These are phyloP conservation scores for Sminthopsis crassicaudata DNA, from an alignment of 2,113 vertebrate species.

Conservation along the genomic window DNA sequence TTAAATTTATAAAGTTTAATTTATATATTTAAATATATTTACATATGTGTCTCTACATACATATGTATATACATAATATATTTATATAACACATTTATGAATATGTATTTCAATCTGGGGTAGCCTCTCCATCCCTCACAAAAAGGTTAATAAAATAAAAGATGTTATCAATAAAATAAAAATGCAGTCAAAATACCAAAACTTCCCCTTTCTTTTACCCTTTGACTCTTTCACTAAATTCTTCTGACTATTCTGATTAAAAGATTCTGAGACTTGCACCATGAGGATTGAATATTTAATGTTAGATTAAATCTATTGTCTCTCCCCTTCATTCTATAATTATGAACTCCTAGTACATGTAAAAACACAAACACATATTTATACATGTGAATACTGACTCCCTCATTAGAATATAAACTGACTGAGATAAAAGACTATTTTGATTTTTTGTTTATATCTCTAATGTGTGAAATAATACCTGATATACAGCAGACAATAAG, in stretches of 20 bases:
- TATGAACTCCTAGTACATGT: not conserved
- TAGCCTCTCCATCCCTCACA: not conserved
- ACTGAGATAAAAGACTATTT: not conserved
- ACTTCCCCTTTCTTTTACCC: not conserved
- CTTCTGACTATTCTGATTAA: not conserved
- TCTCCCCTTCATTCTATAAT: not conserved
- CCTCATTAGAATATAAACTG: not conserved
- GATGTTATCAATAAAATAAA: not conserved
- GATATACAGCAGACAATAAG: not conserved
- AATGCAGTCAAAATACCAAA: not conserved
- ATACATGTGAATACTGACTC: not conserved
- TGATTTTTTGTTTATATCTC: not conserved
- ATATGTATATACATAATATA: constrained; percentile 2
- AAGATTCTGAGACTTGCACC: not conserved
- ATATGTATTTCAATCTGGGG: not conserved
- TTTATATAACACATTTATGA: not conserved
- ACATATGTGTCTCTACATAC: not conserved
- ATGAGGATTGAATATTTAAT: not conserved
- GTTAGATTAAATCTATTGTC: not conserved
- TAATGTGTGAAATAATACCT: not conserved
- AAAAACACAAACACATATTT: not conserved
- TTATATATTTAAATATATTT: not conserved
- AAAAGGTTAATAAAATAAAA: not conserved
- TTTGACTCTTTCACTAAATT: not conserved
- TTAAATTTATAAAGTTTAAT: not conserved